Conservation (phyloP, 2,888 invertebrate genomes). For the Hydrotaea diabolus region DNA sequence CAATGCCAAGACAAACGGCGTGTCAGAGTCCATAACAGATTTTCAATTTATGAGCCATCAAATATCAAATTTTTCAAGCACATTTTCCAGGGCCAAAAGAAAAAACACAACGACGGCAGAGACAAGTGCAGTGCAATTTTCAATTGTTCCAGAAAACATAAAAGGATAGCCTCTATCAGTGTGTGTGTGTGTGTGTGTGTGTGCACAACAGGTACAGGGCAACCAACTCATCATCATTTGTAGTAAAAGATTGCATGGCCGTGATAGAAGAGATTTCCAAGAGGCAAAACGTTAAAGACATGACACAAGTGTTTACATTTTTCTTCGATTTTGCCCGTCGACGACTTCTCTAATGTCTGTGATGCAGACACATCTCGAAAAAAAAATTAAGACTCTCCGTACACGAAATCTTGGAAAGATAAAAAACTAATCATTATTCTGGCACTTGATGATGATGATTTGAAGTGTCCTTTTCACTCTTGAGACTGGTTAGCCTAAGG, state of each 20-base stretch:
- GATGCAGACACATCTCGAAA: neutral
- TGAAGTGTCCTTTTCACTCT: neutral
- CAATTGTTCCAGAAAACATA: conserved; percentile 34
- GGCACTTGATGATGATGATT: conserved; percentile 45
- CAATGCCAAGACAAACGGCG: conserved; percentile 48
- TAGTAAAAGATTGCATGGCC: conserved; percentile 34
- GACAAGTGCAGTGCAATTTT: conserved; percentile 61
- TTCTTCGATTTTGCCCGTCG: conserved; percentile 46
- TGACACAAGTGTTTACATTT: conserved; percentile 51
- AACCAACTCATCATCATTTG: conserved; percentile 23
- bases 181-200: neutral
- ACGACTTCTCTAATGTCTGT: neutral
- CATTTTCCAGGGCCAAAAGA: neutral
- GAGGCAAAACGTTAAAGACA: conserved; percentile 22
- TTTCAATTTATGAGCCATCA: conserved; percentile 65
- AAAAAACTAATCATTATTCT: conserved; percentile 61
- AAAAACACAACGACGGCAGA: neutral
- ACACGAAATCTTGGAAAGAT: conserved; percentile 60
- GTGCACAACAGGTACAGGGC: conserved; percentile 50
- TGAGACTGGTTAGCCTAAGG: neutral
- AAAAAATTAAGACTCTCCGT: conserved; percentile 22
- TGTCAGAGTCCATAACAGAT: conserved; percentile 59
- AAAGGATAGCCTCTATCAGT: neutral
- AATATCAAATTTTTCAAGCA: conserved; percentile 13
- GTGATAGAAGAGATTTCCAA: conserved; percentile 42